These are phyloP conservation scores for Halocynthia roretzi DNA, from an alignment of 23 tunicate genomes.

Conservation along the genomic window DNA sequence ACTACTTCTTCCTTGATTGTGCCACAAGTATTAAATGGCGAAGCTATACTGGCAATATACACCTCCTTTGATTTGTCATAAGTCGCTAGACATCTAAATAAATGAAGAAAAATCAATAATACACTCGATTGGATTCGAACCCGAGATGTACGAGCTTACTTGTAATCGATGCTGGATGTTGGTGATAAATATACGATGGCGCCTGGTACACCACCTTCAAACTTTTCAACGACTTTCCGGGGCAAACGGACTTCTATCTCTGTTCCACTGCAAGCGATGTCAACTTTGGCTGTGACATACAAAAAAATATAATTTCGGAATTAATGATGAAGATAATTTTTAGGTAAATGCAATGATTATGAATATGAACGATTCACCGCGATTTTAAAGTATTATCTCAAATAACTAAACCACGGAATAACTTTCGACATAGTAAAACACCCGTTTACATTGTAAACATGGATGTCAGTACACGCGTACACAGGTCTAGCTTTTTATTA, in stretches of 20 bases:
- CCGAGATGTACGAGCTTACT: background rate
- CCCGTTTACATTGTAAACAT: no score
- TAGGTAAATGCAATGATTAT: no score
- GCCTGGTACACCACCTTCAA: background rate
- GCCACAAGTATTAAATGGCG: background rate
- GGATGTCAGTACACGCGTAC: no score
- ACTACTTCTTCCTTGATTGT: background rate
- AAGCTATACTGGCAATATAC: background rate
- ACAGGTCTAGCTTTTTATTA: no score
- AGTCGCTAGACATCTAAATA: background rate
- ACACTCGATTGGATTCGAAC: background rate
- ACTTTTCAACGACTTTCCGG: background rate
- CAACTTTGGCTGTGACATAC: background rate
- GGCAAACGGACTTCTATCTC: background rate
- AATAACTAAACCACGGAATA: no score
- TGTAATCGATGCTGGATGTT: background rate
- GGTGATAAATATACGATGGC: constrained; percentile 7
- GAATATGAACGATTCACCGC: no score
- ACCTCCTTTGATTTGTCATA: background rate
- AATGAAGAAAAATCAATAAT: background rate
- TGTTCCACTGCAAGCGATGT: background rate
- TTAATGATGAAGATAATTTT: no score
- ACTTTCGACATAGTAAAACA: no score
- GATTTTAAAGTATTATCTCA: no score
- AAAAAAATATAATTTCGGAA: background rate